phyloP scores from a whole-genome alignment of 2,888 invertebrate species.

The Oscheius myriophilus region DNA sequence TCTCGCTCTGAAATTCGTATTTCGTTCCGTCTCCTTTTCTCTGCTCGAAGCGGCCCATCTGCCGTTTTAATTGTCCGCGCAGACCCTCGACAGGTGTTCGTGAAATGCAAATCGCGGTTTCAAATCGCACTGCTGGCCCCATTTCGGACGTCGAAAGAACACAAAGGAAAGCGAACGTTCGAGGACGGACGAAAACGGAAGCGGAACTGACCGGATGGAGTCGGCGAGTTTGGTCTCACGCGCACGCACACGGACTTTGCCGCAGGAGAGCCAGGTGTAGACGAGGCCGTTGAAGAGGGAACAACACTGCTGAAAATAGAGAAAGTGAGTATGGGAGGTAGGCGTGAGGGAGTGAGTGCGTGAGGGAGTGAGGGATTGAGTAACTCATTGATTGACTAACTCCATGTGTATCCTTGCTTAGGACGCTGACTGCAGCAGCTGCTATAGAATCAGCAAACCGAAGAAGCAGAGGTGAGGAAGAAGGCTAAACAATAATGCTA shows the following conservation, averaged over 20 bases:
- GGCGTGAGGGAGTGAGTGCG: no score
- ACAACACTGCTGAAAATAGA: conserved; percentile 47
- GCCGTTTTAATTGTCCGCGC: conserved; percentile 8
- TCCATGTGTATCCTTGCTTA: conserved; percentile 42
- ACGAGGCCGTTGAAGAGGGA: conserved; percentile 49
- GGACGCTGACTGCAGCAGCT: conserved; percentile 37
- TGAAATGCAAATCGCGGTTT: conserved; percentile 31
- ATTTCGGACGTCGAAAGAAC: conserved; percentile 15
- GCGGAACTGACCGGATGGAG: conserved; percentile 18
- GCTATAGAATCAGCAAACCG: conserved; percentile 48
- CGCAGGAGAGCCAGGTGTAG: conserved; percentile 38
- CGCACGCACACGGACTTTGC: conserved; percentile 25
- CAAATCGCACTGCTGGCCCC: conserved; percentile 25
- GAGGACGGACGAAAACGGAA: not conserved
- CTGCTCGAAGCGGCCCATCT: not conserved
- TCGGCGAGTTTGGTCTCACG: conserved; percentile 29
- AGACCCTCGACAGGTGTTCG: conserved; percentile 23
- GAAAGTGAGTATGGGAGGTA: not conserved
- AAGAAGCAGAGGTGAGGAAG: conserved; percentile 38
- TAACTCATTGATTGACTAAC: no score
- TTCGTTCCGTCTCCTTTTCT: not conserved
- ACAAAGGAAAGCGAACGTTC: not conserved
- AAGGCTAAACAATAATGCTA: conserved; percentile 33
- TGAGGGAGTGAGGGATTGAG: no score
- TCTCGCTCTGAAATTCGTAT: conserved; percentile 23